Conservation (phyloP, 2,113 vertebrate species). For the Cephalopterus ornatus region DNA sequence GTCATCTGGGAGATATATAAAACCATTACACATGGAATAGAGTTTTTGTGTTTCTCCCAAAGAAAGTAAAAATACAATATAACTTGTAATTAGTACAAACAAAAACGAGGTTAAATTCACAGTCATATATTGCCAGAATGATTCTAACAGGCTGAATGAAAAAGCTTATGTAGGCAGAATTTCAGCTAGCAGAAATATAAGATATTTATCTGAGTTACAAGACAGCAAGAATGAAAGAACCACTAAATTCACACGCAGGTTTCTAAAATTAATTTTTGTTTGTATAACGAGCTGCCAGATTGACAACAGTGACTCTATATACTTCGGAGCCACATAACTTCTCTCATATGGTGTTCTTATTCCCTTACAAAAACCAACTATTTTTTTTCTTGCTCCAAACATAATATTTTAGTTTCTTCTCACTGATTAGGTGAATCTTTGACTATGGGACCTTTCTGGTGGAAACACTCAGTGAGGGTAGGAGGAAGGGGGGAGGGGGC, state of each 20-base stretch:
- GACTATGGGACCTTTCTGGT: not conserved
- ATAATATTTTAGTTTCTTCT: not conserved
- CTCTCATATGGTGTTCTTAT: not conserved
- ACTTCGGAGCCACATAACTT: not conserved
- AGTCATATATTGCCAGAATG: not conserved
- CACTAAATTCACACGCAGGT: not conserved
- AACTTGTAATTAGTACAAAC: slow-evolving; percentile 31
- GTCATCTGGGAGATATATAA: not conserved
- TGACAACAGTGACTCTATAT: not conserved
- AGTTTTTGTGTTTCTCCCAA: slow-evolving; percentile 4
- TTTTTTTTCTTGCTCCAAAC: not conserved
- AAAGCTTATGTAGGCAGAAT: slow-evolving; percentile 26
- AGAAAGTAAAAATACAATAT: slow-evolving; percentile 47
- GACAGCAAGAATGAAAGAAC: not conserved
- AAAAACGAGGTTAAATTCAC: slow-evolving; percentile 37
- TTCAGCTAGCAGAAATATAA: slow-evolving; percentile 2
- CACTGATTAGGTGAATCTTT: not conserved
- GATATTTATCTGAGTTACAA: slow-evolving; percentile 24
- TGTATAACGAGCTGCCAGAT: not conserved
- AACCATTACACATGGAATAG: not conserved
- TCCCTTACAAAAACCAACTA: not conserved
- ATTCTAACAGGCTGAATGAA: slow-evolving; percentile 20
- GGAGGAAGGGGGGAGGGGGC: accelerated
- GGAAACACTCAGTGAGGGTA: not conserved
- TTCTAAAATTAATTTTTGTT: slow-evolving; percentile 35